Conservation (phyloP, 2,113 vertebrate species). For the Piprites chloris region DNA sequence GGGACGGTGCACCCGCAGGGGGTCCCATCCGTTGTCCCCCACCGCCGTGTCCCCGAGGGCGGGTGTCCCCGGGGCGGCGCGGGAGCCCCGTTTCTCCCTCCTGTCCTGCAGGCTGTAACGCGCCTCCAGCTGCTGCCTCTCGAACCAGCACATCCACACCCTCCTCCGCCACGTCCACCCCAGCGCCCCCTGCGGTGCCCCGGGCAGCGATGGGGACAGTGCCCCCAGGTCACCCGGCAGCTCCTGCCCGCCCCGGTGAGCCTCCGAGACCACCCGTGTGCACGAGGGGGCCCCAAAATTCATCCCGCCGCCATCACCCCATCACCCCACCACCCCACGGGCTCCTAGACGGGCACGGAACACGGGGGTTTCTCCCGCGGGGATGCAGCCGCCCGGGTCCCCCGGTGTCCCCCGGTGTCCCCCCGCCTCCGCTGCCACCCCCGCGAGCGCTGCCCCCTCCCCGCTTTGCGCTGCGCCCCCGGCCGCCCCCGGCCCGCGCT, state of each 20-base stretch:
- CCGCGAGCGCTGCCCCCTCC: not conserved
- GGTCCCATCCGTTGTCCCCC: not conserved
- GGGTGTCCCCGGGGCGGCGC: not conserved
- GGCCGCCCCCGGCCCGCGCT: not conserved
- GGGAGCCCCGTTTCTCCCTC: slow-evolving; percentile 62
- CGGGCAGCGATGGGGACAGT: slow-evolving; percentile 56
- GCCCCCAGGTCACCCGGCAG: slow-evolving; percentile 50
- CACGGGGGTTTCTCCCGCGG: fast-evolving
- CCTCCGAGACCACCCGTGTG: not conserved
- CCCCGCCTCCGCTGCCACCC: not conserved
- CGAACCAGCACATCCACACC: slow-evolving; percentile 65
- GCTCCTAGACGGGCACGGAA: not conserved
- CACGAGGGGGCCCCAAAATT: not conserved
- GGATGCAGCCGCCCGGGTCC: not conserved
- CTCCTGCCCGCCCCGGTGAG: slow-evolving; percentile 66
- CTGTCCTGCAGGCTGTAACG: slow-evolving; percentile 69
- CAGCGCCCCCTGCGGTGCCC: slow-evolving; percentile 46
- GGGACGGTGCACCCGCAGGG: not conserved
- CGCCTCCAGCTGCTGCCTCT: slow-evolving; percentile 69
- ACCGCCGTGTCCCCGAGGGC: not conserved
- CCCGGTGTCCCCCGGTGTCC: not conserved
- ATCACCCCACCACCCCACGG: not conserved
- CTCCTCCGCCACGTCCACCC: slow-evolving; percentile 64
- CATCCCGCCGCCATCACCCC: not conserved
- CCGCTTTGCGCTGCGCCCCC: not conserved